Conservation (phyloP, 1,140 invertebrate genomes). For the Trachelipus rathkii region DNA sequence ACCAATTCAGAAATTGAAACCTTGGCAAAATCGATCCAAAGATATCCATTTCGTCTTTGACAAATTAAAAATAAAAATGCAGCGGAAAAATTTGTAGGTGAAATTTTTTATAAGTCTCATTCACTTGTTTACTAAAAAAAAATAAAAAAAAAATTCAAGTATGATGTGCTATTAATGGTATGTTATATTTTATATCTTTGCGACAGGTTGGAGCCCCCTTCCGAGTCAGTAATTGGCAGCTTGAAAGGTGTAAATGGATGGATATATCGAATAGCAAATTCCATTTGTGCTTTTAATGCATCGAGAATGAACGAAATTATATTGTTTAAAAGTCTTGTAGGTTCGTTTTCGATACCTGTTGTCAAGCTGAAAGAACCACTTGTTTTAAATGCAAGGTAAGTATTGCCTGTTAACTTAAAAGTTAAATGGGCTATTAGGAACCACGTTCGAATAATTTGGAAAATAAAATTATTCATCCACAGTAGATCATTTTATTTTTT, state of each 20-base stretch:
- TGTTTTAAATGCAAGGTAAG: background rate
- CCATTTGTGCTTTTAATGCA: background rate
- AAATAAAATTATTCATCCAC: no score
- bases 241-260: slow-evolving; percentile 3
- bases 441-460: no score
- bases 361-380: background rate
- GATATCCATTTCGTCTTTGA: background rate
- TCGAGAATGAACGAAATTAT: background rate
- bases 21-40: background rate
- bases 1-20: background rate
- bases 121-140: background rate
- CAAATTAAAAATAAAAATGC: background rate
- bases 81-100: background rate
- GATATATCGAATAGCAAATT: background rate
- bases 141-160: background rate
- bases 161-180: background rate
- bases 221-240: background rate
- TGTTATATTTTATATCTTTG: no score
- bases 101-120: background rate
- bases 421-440: no score
- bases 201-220: background rate
- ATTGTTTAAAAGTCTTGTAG: background rate
- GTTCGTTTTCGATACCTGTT: background rate
- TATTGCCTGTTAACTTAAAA: background rate
- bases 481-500: no score